phyloP scores from a whole-genome alignment of 2,888 invertebrate genomes.

The Antheraea yamamai region DNA sequence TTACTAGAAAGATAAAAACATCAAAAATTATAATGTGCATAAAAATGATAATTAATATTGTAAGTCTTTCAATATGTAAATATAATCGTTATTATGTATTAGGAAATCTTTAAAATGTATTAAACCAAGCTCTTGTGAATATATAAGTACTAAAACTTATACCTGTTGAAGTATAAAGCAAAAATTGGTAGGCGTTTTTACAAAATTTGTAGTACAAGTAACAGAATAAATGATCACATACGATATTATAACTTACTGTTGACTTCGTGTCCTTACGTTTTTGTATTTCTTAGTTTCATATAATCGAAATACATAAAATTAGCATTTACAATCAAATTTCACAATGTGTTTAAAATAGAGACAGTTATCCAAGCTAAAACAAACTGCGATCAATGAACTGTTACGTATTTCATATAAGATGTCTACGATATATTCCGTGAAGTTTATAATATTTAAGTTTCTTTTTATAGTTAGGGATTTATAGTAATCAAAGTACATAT shows the following conservation, averaged over 20 bases:
- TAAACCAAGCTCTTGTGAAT: not conserved
- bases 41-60: not conserved
- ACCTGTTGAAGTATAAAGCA: no score
- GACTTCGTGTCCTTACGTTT: no score
- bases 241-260: no score
- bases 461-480: no score
- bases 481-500: no score
- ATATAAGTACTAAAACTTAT: not conserved
- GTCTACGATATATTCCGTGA: not conserved
- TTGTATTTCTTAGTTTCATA: no score
- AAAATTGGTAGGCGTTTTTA: no score
- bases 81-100: slow-evolving; percentile 3
- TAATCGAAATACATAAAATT: no score
- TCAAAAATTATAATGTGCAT: not conserved
- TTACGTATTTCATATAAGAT: not conserved
- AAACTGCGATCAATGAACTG: not conserved
- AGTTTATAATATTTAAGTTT: no score
- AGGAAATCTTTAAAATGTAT: not conserved
- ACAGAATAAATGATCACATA: no score
- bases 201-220: no score
- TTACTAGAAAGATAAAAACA: slow-evolving; percentile 13
- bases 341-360: not conserved
- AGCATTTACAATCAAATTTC: no score
- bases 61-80: not conserved
- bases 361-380: not conserved